Conservation (phyloP, 2,888 invertebrate species). For the Synanthedon tipuliformis region DNA sequence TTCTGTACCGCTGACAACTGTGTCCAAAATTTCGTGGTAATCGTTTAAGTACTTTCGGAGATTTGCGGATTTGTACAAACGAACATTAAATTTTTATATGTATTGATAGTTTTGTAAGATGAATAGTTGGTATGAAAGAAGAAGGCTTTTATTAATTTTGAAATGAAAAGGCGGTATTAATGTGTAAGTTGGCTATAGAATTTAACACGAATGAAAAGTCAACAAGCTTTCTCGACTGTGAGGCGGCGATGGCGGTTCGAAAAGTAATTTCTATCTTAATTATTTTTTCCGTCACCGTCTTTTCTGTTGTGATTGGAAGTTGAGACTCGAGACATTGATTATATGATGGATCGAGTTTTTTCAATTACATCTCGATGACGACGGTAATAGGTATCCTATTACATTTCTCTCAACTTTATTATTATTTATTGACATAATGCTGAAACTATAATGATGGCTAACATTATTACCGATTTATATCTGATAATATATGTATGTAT, state of each 20-base stretch:
- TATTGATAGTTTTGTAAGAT: too few species aligned
- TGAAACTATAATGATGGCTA: too few species aligned
- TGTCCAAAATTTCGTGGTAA: too few species aligned
- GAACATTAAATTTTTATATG: too few species aligned
- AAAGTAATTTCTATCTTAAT: constrained; percentile 13
- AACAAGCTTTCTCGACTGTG: constrained; percentile 17
- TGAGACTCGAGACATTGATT: constrained; percentile 33
- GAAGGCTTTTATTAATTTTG: neutral
- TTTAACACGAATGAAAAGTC: constrained; percentile 35
- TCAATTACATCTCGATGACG: constrained; percentile 11
- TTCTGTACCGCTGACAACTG: too few species aligned
- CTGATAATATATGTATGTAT: too few species aligned
- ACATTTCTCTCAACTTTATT: too few species aligned
- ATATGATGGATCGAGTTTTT: constrained; percentile 35
- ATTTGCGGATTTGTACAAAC: too few species aligned
- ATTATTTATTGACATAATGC: too few species aligned
- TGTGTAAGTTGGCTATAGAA: neutral
- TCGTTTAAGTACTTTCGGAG: too few species aligned
- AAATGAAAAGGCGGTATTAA: neutral
- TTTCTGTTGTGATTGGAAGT: constrained; percentile 21
- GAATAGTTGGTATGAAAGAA: too few species aligned
- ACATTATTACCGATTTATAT: too few species aligned
- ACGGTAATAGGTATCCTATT: neutral
- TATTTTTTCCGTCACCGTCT: constrained; percentile 11
- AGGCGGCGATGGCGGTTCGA: neutral